Base-by-base conservation (phyloP, 2,888 invertebrate species). In the Melieria crassipennis region DNA sequence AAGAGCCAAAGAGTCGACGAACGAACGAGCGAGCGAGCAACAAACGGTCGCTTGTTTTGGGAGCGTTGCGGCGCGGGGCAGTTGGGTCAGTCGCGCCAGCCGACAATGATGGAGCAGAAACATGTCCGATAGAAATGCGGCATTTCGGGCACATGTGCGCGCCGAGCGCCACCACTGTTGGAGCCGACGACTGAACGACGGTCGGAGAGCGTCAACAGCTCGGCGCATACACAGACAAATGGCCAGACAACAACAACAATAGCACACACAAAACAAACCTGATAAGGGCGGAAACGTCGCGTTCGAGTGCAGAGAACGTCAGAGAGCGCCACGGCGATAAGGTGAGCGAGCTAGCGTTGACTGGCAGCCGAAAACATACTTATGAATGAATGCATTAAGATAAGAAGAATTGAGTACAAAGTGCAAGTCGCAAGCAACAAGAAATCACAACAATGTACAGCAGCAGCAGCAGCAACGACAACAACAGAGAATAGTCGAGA, bases 361-460 rank as follows among this genome's bases (percentile, higher is more conserved):
- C 30, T 30, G 30, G 30, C 30, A 30, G 30, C 30, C 30, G 3
- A 30, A 30, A 30, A 30, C 2, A 30, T 3, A 30, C 30, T 30
- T 30, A 30, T 57, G 57, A 57, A 7, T 42, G 11, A 9, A 48
- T 62, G 62, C 13, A 62, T 43, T 5, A 43, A 62, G 48, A 63
- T 16, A 50, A 63, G 11, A 30, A 50, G 11, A 16, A 57, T 7
- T 16, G 57, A 9, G 57, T 57, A 57, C 30, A 7, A n/a, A 42
- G 10, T 9, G 57, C 16, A 7, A 42, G 7, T 57, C 16, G 57
- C 16, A 11, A 63, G 48, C 30, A 50, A 5, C 16, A 65, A 45
- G 56, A n/a, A 65, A 65, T 42, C 30, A 30, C 58, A 65, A 65
- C 30, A 11, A 43, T 4, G 55, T 56, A 46, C 43, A 62, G 16